Evolutionary conservation across 2,888 invertebrate genomes (phyloP).

Genomic region (Cacoxenus indagator): DNA sequence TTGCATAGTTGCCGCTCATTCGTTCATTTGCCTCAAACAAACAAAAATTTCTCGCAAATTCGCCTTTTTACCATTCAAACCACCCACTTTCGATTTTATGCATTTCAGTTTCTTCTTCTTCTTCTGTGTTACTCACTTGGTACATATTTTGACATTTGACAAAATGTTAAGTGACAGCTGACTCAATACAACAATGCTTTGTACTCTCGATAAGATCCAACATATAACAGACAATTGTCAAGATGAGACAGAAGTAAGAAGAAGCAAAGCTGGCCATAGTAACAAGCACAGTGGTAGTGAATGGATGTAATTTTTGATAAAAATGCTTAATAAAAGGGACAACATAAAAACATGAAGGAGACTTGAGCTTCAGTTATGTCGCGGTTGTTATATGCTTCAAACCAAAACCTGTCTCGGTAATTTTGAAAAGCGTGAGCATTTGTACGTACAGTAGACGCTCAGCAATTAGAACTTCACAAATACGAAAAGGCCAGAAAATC

Average conservation of each 20-base stretch:
- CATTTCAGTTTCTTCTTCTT: background rate
- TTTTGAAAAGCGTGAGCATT: too few species aligned
- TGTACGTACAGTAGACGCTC: too few species aligned
- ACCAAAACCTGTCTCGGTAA: too few species aligned
- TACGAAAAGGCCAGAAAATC: too few species aligned
- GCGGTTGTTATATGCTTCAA: too few species aligned
- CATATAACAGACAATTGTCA: background rate
- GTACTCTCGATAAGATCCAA: background rate
- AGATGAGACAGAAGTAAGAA: background rate
- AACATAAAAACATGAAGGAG: too few species aligned
- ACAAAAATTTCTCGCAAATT: background rate
- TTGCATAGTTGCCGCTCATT: slow-evolving; percentile 39
- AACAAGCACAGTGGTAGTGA: too few species aligned
- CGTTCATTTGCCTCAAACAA: background rate
- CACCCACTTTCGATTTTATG: background rate
- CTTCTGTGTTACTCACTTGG: slow-evolving; percentile 5
- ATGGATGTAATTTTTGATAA: too few species aligned
- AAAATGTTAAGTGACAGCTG: slow-evolving; percentile 57
- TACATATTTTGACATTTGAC: slow-evolving; percentile 35
- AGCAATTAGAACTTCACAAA: too few species aligned
- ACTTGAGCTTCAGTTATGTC: too few species aligned
- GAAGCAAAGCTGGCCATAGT: background rate
- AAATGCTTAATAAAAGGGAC: too few species aligned
- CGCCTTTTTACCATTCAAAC: too few species aligned
- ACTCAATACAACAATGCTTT: slow-evolving; percentile 27